Evolutionary conservation across 2,888 invertebrate genomes (phyloP), one percentile per base, ranked within the genome.

Genomic region (Tubulanus polymorphus): DNA sequence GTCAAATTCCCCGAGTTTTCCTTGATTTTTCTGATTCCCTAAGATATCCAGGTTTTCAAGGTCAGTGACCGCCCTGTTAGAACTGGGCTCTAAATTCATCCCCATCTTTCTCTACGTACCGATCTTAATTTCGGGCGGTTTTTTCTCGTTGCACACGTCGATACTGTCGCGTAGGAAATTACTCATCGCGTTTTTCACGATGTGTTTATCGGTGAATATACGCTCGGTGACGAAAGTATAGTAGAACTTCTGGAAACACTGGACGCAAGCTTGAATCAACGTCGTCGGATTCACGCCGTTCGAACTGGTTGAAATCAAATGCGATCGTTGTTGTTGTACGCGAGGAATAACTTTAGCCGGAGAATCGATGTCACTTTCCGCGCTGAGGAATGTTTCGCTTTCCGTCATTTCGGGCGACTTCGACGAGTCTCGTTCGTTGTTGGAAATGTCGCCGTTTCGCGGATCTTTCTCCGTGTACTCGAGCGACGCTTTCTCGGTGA

Each of bases 231-330:
- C 63, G 52, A 77, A 70, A 20, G 66, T 63, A 46, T 74, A 69
- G 57, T 78, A 79, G 50, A 79, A 72, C 12, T 68, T 62, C 58
- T 78, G 74, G 65, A 75, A 79, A 54, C 71, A 67, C 41, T 72
- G 66, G 26, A 78, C 71, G 62, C 79, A 79, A 18, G 68, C 66
- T 57, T 75, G 74, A 69, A 79, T 75, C 37, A 75, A 55, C 37
- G 66, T 69, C 25, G 60, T 50, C 3, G 63, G 57, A 15, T 45
- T 51, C n/a, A n/a, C 23, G n/a, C n/a, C 23, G 5, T 27, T 23
- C n/a, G 8, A 15, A 3, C 41, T 23, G n/a, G n/a, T n/a, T n/a
- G n/a, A n/a, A n/a, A n/a, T n/a, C n/a, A n/a, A n/a, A 29, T 55
- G 51, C 28, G 26, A n/a, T 6, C 15, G 12, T 25, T 20, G 25